A percentile compares a stretch with the other conserved stretches of the same genome.
Conservation (phyloP, 2,113 vertebrate species). For the Struthio camelus region DNA sequence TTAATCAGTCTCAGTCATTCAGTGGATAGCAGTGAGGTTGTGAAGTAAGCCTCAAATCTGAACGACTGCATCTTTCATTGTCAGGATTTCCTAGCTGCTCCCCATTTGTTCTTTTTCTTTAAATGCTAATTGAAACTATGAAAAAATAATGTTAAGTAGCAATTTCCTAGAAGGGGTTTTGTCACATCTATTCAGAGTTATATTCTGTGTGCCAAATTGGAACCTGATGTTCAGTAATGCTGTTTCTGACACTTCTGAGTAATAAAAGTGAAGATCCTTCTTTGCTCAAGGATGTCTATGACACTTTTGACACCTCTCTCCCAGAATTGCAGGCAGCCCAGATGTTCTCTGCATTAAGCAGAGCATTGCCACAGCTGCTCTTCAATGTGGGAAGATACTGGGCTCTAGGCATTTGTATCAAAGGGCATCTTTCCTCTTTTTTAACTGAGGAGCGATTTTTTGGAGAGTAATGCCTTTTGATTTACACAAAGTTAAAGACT, state of each 20-base stretch:
- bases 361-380: constrained; percentile 40
- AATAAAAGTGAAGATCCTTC: constrained; percentile 58
- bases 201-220: constrained; percentile 42
- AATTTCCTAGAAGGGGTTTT: constrained; percentile 54
- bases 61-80: constrained; percentile 13
- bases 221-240: constrained; percentile 58
- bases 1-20: constrained; percentile 21
- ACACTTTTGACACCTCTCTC: constrained; percentile 61
- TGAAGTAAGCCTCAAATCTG: constrained; percentile 9
- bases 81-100: constrained; percentile 8
- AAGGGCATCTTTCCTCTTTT: constrained; percentile 40
- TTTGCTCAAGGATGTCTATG: constrained; percentile 65
- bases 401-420: constrained; percentile 32
- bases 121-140: constrained; percentile 59
- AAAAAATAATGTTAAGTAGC: constrained; percentile 51
- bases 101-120: constrained; percentile 25
- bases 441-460: constrained; percentile 25
- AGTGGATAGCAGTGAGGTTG: not conserved
- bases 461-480: constrained; percentile 25
- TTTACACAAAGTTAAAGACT: not conserved
- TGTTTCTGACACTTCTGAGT: constrained; percentile 54
- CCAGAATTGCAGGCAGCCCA: constrained; percentile 48
- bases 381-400: constrained; percentile 11
- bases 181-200: constrained; percentile 60
- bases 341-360: constrained; percentile 63